Evolutionary conservation across 2,888 invertebrate genomes (phyloP), one percentile per base, ranked within the genome.

Genomic region (Cacoxenus indagator): DNA sequence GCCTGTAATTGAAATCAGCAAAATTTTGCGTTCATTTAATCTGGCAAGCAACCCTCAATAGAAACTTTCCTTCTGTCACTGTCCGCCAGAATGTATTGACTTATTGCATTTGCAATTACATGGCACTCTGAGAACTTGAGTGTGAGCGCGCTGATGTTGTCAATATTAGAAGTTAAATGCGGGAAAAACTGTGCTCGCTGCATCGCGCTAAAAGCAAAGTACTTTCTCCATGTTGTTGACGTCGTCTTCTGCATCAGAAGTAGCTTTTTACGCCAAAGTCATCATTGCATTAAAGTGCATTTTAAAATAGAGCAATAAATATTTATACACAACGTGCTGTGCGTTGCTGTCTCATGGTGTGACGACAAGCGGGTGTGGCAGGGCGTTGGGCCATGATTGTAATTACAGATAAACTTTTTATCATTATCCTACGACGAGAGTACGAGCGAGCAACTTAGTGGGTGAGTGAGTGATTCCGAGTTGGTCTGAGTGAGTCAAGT

Each of bases 351-450:
- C 2, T 55, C 55, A 55, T 55, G 26, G 17, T 3, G 26, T 55
- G 24, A 14, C 17, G n/a, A 45, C 43, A 26, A 26, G 45, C 6
- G 37, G 67, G 67, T 43, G 57, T 54, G 67, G 51, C 64, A n/a
- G n/a, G 48, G 9, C 31, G 1, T 31, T 31, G 31, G 31, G 31
- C 9, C 31, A 31, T 9, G 31, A 65, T 57, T 78, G 79, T 83
- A 79, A 83, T 83, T 82, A 76, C 82, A 83, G 83, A 75, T 83
- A 83, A 82, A 81, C 78, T 82, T 80, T 80, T 70, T 81, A 78
- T 79, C 81, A 82, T 82, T 80, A 82, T 83, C 79, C 81, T 75
- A 74, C 77, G 22, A 54, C 11, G 27, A 48, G 11, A 5, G 14
- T 37, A n/a, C 9, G 55, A 26, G 26, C 26, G 22, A 26, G 9